Conservation (phyloP, 2,888 invertebrate genomes). For the Chrysolina americana region DNA sequence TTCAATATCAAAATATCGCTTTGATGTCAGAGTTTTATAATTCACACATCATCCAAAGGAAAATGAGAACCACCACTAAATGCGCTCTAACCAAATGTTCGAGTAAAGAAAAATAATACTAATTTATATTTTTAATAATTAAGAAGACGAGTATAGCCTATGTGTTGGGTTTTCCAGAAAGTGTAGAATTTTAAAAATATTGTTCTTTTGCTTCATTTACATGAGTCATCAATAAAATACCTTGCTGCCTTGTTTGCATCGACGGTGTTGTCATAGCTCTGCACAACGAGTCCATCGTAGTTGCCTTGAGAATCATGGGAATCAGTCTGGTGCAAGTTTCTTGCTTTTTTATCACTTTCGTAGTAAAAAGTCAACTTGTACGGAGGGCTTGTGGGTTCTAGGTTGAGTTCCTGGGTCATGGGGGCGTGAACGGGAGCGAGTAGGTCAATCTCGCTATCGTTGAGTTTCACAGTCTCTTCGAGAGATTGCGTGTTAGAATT, state of each 20-base stretch:
- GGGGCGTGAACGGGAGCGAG: constrained; percentile 41
- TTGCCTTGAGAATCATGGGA: constrained; percentile 52
- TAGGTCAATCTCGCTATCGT: constrained; percentile 40
- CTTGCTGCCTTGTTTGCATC: constrained; percentile 51
- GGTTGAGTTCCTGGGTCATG: constrained; percentile 44
- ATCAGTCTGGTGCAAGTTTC: constrained; percentile 56
- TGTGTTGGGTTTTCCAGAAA: too few species aligned
- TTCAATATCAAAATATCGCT: too few species aligned
- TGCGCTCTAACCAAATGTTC: too few species aligned
- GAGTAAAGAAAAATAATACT: too few species aligned
- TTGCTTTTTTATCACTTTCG: constrained; percentile 58
- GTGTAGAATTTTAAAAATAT: too few species aligned
- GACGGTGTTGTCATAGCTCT: constrained; percentile 61
- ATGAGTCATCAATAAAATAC: constrained; percentile 12
- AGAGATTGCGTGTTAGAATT: constrained; percentile 65
- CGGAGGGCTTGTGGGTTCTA: constrained; percentile 54
- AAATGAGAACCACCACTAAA: too few species aligned
- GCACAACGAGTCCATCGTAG: constrained; percentile 64
- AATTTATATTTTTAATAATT: too few species aligned
- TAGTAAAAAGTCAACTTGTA: constrained; percentile 66
- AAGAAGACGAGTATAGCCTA: too few species aligned
- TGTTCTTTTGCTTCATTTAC: too few species aligned
- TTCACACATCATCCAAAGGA: too few species aligned
- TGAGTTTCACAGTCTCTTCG: constrained; percentile 10
- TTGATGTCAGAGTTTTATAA: too few species aligned